Base-by-base conservation (phyloP, 1,140 invertebrate genomes). In the Drosophila suzukii region DNA sequence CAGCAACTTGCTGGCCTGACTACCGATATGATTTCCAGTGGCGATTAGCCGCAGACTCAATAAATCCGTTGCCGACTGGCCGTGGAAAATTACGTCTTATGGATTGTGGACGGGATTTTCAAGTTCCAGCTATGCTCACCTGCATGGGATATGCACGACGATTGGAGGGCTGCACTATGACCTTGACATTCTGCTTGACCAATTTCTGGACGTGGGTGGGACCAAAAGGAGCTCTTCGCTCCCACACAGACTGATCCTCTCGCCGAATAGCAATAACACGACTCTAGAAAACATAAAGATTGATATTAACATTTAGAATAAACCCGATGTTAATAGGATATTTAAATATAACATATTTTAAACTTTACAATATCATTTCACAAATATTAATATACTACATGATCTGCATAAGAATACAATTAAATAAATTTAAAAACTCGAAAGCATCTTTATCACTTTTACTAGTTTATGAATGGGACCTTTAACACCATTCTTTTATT, bases 241-340 rank as follows among this genome's bases (percentile, higher is more conserved):
- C 99, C 99, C 99, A 99, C 15, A 99, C 97, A 88, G 97, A 98
- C 85, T 99, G 97, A 91, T 99, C 98, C 93, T 99, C 98, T 32
- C 98, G 93, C 13, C 97, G 93, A 74, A 98, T 97, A 10, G 96
- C 97, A 83, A 98, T 96, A n/a, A 96, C 93, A 75, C 95, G 95
- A 36, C 92, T 84, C 94, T 94, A 34, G 2, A 30, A 41, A 27
- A 58, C n/a, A 6, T 4, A 3, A 67, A 50, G 24, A 54, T 27
- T 38, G 2, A 12, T 17, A 6, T 6, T 12, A 1, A 13, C 3
- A 6, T 6, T 24, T 32, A 6, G 6, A 13, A 47, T 6, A 47
- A 13, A 27, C 3, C 27, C 27, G 3, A 2, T 27, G 3, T 5
- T 27, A 27, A 0, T 2, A 27, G 3, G 3, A 27, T 27, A 2